Evolutionary conservation across 2,113 vertebrate species (phyloP).

Genomic region (Leucosticte australis): DNA sequence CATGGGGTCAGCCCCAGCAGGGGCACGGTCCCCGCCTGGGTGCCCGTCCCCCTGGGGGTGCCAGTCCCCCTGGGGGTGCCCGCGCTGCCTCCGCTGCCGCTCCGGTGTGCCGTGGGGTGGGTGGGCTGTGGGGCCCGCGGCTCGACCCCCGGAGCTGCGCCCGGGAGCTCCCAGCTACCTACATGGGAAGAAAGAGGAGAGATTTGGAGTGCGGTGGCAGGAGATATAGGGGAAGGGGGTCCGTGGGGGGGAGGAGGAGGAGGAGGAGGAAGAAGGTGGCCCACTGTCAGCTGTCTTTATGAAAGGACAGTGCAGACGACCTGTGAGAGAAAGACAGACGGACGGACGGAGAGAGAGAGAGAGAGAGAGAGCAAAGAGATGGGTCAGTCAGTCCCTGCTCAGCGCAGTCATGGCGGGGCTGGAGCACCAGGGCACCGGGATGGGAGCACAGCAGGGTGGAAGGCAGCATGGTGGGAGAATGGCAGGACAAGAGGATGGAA

Average conservation of each 20-base stretch:
- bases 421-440: conserved; percentile 30
- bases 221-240: conserved; percentile 80
- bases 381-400: conserved; percentile 77
- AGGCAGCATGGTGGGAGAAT: not conserved
- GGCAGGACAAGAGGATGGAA: not conserved
- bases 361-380: conserved; percentile 79
- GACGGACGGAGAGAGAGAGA: conserved; percentile 66
- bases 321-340: conserved; percentile 83
- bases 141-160: not conserved
- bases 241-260: conserved; percentile 84
- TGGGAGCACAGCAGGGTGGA: not conserved
- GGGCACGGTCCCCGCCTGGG: not conserved
- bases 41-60: not conserved
- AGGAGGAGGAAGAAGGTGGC: conserved; percentile 80
- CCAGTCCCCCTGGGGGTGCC: not conserved
- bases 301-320: conserved; percentile 97
- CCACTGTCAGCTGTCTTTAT: conserved; percentile 95
- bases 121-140: conserved; percentile 15
- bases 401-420: conserved; percentile 19
- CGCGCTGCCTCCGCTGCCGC: not conserved
- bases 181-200: conserved; percentile 85
- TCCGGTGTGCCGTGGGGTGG: conserved; percentile 10
- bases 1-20: not conserved
- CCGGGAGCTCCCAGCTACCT: conserved; percentile 74
- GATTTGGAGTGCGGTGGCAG: conserved; percentile 84